A percentile compares a stretch with the other conserved stretches of the same genome.
Evolutionary conservation across 1,140 invertebrate genomes (phyloP).

Genomic region (Anastrepha obliqua): DNA sequence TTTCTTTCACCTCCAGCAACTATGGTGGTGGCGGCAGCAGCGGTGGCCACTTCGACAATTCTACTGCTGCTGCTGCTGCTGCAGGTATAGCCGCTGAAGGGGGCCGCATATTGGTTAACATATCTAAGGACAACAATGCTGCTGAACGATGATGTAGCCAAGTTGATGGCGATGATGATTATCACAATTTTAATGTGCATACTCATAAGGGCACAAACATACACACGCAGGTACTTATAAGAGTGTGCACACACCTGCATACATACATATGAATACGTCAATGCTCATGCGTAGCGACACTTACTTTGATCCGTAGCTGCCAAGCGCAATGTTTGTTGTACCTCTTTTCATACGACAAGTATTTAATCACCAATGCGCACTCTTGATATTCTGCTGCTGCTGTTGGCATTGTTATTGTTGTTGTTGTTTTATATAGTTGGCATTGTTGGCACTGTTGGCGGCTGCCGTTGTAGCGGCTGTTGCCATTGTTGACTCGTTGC

Average conservation of each 20-base stretch:
- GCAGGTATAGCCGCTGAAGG: neutral
- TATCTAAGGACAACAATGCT: conserved; percentile 5
- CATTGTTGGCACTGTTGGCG: conserved; percentile 22
- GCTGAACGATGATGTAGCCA: conserved; percentile 34
- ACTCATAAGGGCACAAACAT: neutral
- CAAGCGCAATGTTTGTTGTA: conserved; percentile 14
- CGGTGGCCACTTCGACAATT: neutral
- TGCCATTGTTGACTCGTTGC: conserved; percentile 34
- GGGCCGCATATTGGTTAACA: neutral
- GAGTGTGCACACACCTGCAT: neutral
- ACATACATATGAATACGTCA: neutral
- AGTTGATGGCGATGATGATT: conserved; percentile 53
- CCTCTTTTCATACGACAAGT: neutral
- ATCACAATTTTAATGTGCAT: conserved; percentile 42
- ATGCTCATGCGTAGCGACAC: conserved; percentile 19
- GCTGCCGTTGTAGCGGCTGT: conserved; percentile 17
- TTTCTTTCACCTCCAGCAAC: conserved; percentile 35
- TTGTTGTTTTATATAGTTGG: conserved; percentile 1
- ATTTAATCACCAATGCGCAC: conserved; percentile 20
- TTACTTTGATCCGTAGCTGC: conserved; percentile 48
- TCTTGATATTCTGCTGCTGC: too few relatives aligned
- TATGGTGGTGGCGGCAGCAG: neutral
- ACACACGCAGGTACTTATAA: neutral
- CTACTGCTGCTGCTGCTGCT: neutral
- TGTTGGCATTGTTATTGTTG: conserved; percentile 6